Percentiles rank a stretch among this genome's conserved stretches.
phyloP scores from a whole-genome alignment of 2,113 vertebrate species.

The Calyptommatus sinebrachiatus region DNA sequence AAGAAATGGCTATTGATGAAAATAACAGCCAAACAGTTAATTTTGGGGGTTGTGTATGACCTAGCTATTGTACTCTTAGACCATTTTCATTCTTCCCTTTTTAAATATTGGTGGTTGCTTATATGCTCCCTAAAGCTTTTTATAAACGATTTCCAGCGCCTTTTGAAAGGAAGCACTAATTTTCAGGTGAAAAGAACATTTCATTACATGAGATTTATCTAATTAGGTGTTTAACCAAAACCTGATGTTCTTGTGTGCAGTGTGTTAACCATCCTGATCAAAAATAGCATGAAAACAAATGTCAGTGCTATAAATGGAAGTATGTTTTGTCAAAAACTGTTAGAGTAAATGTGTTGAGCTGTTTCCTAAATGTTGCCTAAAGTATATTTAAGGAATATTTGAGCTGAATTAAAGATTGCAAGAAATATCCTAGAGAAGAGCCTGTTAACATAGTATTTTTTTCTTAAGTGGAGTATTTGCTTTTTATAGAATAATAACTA shows the following conservation, averaged over 20 bases:
- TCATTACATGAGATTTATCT: slow-evolving; percentile 2
- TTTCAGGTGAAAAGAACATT: not conserved
- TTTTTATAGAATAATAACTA: not conserved
- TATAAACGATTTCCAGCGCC: not conserved
- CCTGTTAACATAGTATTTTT: not conserved
- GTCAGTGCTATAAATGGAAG: not conserved
- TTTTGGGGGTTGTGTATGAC: not conserved
- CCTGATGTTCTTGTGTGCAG: not conserved
- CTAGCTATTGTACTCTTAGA: not conserved
- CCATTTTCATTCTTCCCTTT: not conserved
- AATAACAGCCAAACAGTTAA: not conserved
- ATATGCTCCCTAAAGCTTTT: not conserved
- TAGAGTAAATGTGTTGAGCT: not conserved
- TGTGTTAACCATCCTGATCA: slow-evolving; percentile 1
- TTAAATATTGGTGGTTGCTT: not conserved
- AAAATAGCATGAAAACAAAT: slow-evolving; percentile 11
- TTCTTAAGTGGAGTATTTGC: not conserved
- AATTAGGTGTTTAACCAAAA: not conserved
- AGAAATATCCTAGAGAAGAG: not conserved
- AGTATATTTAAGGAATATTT: not conserved
- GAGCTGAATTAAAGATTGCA: not conserved
- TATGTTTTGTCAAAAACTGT: not conserved
- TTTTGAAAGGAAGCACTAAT: not conserved
- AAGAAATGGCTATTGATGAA: not conserved
- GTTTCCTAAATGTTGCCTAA: not conserved